Evolutionary conservation across 1,140 invertebrate species (phyloP), one percentile per base, ranked within the genome.

Genomic region (Campoletis sonorensis): DNA sequence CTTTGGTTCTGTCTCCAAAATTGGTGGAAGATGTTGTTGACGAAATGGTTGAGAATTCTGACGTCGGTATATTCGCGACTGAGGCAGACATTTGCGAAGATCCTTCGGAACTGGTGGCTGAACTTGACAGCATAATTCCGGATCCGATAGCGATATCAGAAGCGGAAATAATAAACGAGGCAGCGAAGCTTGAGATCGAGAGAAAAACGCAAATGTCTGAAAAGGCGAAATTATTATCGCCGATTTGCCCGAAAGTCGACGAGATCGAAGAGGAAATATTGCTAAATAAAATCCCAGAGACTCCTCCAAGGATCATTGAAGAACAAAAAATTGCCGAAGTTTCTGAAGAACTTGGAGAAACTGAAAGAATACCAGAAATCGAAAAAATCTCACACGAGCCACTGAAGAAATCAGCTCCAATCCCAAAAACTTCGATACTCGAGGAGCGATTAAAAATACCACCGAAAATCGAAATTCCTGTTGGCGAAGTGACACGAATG

Each of bases 81-180:
- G 89, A 87, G 16, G 85, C 86, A 21, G 85, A 87, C 16, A 86
- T 88, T 8, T 84, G 81, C 79, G 84, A 86, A 26, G 83, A 86
- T 21, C 33, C 86, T 33, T 83, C 84, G 21, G 88, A 89, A 45
- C 71, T 89, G 21, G 81, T 71, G 4, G 27, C 79, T 37, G 86
- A 90, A 75, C 40, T 89, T 11, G 82, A 86, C 49, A 80, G 84
- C n/a, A 80, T 82, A 8, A 79, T 76, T 18, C 72, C 86, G 0
- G 87, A 90, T 87, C 85, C 90, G 18, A 92, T 92, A 51, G 88
- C 89, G 0, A 92, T 91, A 81, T 92, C 91, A 0, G 91, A 92
- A 84, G 90, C 91, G 26, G 91, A 92, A 84, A 92, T 92, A 4
- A 92, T 92, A 61, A 89, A 89, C 18, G 91, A 92, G 77, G 91